Base-by-base conservation (phyloP, 2,113 vertebrate species). In the Zosterops lateralis region DNA sequence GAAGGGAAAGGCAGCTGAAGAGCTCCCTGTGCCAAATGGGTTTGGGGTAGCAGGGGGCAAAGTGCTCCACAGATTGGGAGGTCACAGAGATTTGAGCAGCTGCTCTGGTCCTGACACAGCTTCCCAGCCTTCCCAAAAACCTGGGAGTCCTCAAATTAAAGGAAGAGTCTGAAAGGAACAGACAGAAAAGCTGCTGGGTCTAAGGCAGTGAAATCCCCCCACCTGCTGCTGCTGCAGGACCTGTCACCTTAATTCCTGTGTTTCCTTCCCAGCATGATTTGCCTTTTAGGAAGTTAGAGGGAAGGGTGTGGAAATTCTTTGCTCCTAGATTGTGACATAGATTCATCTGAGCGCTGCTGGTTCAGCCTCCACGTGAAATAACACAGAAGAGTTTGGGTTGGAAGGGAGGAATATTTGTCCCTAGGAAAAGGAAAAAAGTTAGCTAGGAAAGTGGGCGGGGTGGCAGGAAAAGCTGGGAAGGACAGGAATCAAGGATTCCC, bases 341-440 rank as follows among this genome's bases (percentile, higher is more conserved):
- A 2, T 45, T 87, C 26, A 22, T 6, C 47, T 24, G 57, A 26
- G 44, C 10, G 24, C 58, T 87, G 47, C 22, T 51, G 44, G 17
- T 38, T 92, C 47, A 67, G 14, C 25, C 44, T 65, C 20, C 21
- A 5, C 1, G 31, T 34, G 70, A 67, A 73, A 58, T 8, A 16
- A 20, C 7, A 2, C 0, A 0, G 64, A 61, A 22, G 0, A 0
- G 8, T 24, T 53, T 29, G 65, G 24, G 19, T 14, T n/a, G 40
- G 64, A 19, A 77, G 3, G 10, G 24, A 64, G 11, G 29, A 58
- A 31, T 36, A 45, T 20, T 48, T 61, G 24, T 38, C 29, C 20
- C 28, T 36, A 66, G 18, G 24, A 11, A 19, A 50, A 64, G 8
- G 7, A 7, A 14, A 65, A 19, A 44, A 17, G 26, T 10, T 38